A percentile compares a stretch with the other conserved stretches of the same genome.
These are phyloP conservation scores for Cantharis flavilabris DNA, from an alignment of 2,888 invertebrate species.

Conservation along the genomic window DNA sequence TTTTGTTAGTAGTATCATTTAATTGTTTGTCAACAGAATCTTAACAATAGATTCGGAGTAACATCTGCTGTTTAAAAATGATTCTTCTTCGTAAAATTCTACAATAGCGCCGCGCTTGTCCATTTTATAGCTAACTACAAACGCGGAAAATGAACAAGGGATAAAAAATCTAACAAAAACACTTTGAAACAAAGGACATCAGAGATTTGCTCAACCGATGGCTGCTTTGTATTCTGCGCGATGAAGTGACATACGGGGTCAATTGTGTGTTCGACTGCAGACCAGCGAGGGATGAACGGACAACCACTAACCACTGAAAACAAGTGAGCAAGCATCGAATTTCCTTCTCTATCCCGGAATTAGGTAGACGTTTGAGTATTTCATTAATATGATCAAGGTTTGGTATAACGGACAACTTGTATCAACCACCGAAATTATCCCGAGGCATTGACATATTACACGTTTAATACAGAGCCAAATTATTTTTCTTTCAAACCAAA, in stretches of 20 bases:
- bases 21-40: neutral
- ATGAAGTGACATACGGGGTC: conserved; percentile 48
- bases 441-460: conserved; percentile 5
- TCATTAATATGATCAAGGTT: conserved; percentile 35
- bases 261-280: conserved; percentile 49
- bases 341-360: conserved; percentile 35
- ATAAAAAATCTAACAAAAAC: conserved; percentile 41
- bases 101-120: conserved; percentile 24
- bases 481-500: neutral
- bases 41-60: conserved; percentile 11
- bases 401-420: conserved; percentile 9
- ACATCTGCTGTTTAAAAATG: conserved; percentile 16
- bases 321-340: conserved; percentile 30
- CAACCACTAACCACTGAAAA: conserved; percentile 33
- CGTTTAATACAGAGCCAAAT: neutral
- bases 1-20: neutral
- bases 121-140: conserved; percentile 32
- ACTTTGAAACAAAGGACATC: conserved; percentile 45
- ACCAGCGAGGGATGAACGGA: conserved; percentile 42
- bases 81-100: conserved; percentile 19
- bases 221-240: conserved; percentile 47
- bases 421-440: conserved; percentile 1
- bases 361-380: conserved; percentile 28
- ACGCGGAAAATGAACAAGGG: conserved; percentile 39
- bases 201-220: conserved; percentile 44